Evolutionary conservation across 2,888 invertebrate genomes (phyloP).

Genomic region (Ecliptopera silaceata): DNA sequence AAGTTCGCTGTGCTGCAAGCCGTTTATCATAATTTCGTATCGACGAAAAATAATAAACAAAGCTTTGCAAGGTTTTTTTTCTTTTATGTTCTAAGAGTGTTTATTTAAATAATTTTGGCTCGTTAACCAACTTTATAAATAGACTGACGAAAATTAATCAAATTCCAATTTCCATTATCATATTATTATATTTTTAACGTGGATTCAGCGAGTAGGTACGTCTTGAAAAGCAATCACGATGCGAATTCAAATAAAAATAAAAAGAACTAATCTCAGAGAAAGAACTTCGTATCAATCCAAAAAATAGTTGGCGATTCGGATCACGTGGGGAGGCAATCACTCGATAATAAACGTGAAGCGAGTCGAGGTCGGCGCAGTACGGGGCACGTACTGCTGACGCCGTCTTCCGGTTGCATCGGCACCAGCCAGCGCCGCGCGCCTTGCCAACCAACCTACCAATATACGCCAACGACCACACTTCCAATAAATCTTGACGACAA

Average conservation of each 20-base stretch:
- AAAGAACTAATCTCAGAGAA: constrained; percentile 62
- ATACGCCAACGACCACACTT: constrained; percentile 42
- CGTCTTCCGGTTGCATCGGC: constrained; percentile 58
- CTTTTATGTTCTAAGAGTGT: constrained; percentile 20
- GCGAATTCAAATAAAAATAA: constrained; percentile 60
- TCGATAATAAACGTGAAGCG: constrained; percentile 78
- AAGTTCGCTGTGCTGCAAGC: constrained; percentile 36
- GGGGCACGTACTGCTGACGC: constrained; percentile 71
- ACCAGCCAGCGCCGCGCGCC: constrained; percentile 38
- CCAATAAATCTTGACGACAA: constrained; percentile 44
- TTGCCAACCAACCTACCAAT: constrained; percentile 47
- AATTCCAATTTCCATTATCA: no score
- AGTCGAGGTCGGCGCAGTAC: constrained; percentile 61
- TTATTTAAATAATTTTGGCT: background rate
- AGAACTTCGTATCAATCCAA: constrained; percentile 61
- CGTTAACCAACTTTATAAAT: background rate
- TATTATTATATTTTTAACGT: constrained; percentile 14
- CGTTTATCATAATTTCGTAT: constrained; percentile 51
- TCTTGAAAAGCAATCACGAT: constrained; percentile 40
- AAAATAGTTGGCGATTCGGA: constrained; percentile 72
- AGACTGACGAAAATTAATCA: no score
- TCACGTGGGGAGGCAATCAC: constrained; percentile 80
- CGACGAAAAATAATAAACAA: constrained; percentile 43
- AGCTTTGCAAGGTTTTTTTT: constrained; percentile 27
- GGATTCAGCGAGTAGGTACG: constrained; percentile 23